Base-by-base conservation (phyloP, 2,113 vertebrate species). In the Nesoenas mayeri region DNA sequence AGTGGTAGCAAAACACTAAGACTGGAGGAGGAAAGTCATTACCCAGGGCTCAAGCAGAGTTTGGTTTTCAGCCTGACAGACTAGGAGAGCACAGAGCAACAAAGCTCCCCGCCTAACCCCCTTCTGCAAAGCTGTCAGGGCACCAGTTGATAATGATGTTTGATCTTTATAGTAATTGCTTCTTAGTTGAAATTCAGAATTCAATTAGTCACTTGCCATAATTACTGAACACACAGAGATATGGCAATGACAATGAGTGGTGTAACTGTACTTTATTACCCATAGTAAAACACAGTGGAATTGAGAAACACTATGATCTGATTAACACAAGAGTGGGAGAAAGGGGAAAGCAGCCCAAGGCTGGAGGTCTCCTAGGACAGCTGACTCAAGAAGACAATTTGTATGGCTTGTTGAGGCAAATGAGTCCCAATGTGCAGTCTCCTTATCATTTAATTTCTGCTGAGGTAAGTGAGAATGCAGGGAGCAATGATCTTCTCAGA, bases 171-270 rank as follows among this genome's bases (percentile, higher is more conserved):
- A 82, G 69, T 92, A 93, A 95, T 85, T 93, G 93, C 73, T 54
- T 89, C 66, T 85, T 85, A 78, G 78, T 11, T 93, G 91, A 92
- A 91, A 96, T 87, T 93, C 91, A 73, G 71, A 87, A 95, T 95
- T 94, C 91, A 96, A 85, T 95, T 96, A 96, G 88, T 94, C 96
- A 91, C 62, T 85, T 91, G 77, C 83, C 36, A 13, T 91, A 93
- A 95, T 89, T 91, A 91, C 70, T 58, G 86, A 97, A 91, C 1
- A 0, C 19, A 69, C 40, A 32, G 61, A 81, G 79, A 90, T 66
- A 61, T 16, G 31, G 62, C 70, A 91, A 18, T 38, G 79, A 64
- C 79, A 94, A 89, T 40, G 70, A 92, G 69, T 89, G 77, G 91
- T 88, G 80, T 89, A 91, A 81, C 88, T 92, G 83, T 65, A 57